Evolutionary conservation across 2,888 invertebrate genomes (phyloP).

Genomic region (Brachyptera putata): DNA sequence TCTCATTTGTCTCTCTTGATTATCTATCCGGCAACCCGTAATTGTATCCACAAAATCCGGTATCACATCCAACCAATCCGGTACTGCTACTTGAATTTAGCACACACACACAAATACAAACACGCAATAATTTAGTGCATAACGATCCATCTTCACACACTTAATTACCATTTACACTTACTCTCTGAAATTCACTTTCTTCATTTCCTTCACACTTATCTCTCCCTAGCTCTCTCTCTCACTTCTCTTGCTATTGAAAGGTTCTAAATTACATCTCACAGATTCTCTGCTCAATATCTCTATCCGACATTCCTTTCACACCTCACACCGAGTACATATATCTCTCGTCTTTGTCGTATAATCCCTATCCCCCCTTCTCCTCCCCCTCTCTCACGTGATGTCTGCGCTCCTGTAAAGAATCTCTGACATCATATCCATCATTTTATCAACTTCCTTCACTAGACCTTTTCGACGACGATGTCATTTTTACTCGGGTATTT

Average conservation of each 20-base stretch:
- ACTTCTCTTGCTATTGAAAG: constrained; percentile 5
- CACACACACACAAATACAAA: neutral
- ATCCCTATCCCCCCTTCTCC: neutral
- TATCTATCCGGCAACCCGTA: no score
- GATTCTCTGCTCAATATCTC: constrained; percentile 19
- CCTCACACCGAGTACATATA: neutral
- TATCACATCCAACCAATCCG: no score
- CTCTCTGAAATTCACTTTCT: neutral
- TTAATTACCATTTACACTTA: constrained; percentile 16
- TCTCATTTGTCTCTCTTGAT: no score
- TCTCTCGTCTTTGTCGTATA: neutral
- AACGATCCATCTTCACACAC: constrained; percentile 9
- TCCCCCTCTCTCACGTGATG: neutral
- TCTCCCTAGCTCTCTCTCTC: neutral
- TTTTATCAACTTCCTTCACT: neutral
- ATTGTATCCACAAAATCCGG: no score
- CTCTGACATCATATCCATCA: neutral
- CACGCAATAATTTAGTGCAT: neutral
- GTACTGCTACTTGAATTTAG: no score
- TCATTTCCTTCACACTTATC: no score
- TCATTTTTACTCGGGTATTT: constrained; percentile 13
- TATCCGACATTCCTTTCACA: constrained; percentile 18
- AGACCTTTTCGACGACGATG: neutral
- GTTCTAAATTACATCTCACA: constrained; percentile 14
- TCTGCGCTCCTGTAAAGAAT: neutral